Evolutionary conservation across 2,888 invertebrate species (phyloP), one percentile per base, ranked within the genome.

Genomic region (Sclerodermus sp.): DNA sequence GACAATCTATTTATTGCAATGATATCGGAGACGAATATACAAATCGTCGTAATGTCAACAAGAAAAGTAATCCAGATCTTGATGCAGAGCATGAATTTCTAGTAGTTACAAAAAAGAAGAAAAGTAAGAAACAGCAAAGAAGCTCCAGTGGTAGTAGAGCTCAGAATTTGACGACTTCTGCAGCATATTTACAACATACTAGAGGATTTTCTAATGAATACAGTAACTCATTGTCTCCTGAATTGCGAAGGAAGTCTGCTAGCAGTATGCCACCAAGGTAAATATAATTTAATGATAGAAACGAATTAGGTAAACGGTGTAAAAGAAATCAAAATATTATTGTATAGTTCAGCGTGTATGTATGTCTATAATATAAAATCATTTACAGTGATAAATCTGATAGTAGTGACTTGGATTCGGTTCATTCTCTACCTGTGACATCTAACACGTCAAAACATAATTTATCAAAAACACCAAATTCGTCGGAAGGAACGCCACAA

Each of bases 331-430:
- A n/a, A n/a, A n/a, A n/a, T n/a, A n/a, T n/a, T n/a, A n/a, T n/a
- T n/a, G n/a, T n/a, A n/a, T n/a, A n/a, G n/a, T n/a, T n/a, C n/a
- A n/a, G n/a, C n/a, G n/a, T n/a, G n/a, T n/a, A n/a, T n/a, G n/a
- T n/a, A n/a, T n/a, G n/a, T n/a, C n/a, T n/a, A 6, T 37, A 12
- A 12, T 37, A 12, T 37, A 5, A 42, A 40, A 12, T 49, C 14
- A n/a, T 23, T 66, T 68, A 9, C 58, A 79, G 79, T 67, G 92
- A 92, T 70, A 90, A 91, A 79, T 89, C 89, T 57, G 91, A 90
- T 76, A 91, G 91, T 64, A 90, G 89, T 72, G 90, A 90, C 78
- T 83, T 88, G 69, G 93, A 93, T 73, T 91, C 91, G 13, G 90
- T 91, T 61, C 91, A 91, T 80, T 92, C 92, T 62, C 81, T 91